phyloP scores from a whole-genome alignment of 2,888 invertebrate species.

The Caenorhabditis japonica region DNA sequence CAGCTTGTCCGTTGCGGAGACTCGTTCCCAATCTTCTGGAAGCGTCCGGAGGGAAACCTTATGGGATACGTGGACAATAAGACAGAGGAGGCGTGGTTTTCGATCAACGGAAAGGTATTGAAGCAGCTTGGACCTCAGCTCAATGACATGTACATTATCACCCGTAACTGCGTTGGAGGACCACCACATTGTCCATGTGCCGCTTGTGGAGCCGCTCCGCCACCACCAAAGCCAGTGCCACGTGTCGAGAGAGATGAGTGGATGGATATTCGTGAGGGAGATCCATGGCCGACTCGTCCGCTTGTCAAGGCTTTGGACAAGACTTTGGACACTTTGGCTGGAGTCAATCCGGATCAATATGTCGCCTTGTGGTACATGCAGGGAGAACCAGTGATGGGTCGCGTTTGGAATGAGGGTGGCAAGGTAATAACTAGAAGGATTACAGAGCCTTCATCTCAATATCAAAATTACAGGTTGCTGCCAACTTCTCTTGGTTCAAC shows the following conservation, averaged over 20 bases:
- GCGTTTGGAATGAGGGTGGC: conserved; percentile 71
- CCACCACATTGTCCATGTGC: conserved; percentile 41
- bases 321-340: conserved; percentile 67
- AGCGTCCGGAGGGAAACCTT: conserved; percentile 45
- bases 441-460: conserved; percentile 34
- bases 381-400: conserved; percentile 73
- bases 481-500: conserved; percentile 70
- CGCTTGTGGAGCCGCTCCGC: conserved; percentile 19
- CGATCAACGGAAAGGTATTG: conserved; percentile 56
- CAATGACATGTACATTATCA: conserved; percentile 68
- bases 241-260: conserved; percentile 71
- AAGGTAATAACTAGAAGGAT: conserved; percentile 37
- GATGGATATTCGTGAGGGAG: conserved; percentile 70
- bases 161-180: conserved; percentile 65
- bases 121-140: conserved; percentile 59
- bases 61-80: conserved; percentile 69
- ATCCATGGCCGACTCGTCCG: conserved; percentile 63
- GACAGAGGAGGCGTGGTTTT: conserved; percentile 69
- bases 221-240: conserved; percentile 32
- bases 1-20: conserved; percentile 71
- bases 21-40: conserved; percentile 72
- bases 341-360: conserved; percentile 70
- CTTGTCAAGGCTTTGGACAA: conserved; percentile 61
- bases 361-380: conserved; percentile 72
- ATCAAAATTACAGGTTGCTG: conserved; percentile 62